Evolutionary conservation across 2,797 vertebrate species (phyloP).

Genomic region (Sphaeramia orbicularis): DNA sequence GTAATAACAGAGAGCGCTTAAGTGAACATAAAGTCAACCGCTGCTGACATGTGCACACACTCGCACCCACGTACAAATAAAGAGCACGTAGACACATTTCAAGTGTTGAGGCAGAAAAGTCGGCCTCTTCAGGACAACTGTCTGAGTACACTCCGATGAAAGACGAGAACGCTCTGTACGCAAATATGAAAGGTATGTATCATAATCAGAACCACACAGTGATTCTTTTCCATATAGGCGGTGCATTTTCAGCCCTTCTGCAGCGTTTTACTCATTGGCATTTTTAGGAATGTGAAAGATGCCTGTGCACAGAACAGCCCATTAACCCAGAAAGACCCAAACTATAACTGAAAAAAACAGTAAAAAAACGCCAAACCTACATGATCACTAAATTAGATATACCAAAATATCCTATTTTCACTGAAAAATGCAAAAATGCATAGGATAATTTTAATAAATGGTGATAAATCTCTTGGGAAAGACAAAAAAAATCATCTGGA

Average conservation of each 20-base stretch:
- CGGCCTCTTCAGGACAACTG: conserved; percentile 10
- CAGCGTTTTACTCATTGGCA: conserved; percentile 9
- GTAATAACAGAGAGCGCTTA: conserved; percentile 8
- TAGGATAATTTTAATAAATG: no score
- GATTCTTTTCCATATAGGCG: conserved; percentile 16
- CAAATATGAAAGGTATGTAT: conserved; percentile 16
- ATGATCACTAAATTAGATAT: no score
- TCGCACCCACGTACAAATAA: conserved; percentile 20
- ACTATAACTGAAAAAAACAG: no score
- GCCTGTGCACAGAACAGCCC: conserved; percentile 34
- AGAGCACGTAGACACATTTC: conserved; percentile 25
- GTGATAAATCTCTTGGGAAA: no score
- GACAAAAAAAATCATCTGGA: no score
- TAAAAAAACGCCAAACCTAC: no score
- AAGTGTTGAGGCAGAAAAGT: conserved; percentile 28
- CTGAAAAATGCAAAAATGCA: no score
- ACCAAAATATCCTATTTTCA: no score
- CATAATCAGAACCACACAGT: neutral
- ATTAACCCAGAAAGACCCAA: no score
- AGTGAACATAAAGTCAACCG: neutral
- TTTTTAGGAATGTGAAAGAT: conserved; percentile 28
- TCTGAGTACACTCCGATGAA: neutral
- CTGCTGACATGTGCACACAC: conserved; percentile 17
- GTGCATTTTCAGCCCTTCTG: conserved; percentile 17
- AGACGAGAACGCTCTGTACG: no score